A percentile compares a stretch with the other conserved stretches of the same genome.
These are phyloP conservation scores for Araneus ventricosus DNA, from an alignment of 1,140 invertebrate species.

Conservation along the genomic window DNA sequence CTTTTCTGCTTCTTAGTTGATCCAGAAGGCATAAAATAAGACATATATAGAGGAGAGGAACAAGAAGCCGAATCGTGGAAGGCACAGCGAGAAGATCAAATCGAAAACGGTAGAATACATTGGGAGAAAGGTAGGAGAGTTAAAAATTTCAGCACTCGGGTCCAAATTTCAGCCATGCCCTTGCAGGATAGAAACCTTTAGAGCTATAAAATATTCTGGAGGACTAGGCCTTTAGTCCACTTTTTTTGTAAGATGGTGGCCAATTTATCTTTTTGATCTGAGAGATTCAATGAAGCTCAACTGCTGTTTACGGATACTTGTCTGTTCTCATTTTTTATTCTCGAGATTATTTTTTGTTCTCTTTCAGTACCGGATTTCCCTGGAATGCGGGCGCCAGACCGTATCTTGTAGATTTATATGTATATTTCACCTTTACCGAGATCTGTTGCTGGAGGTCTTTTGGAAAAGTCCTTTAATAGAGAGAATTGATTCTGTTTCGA, in stretches of 20 bases:
- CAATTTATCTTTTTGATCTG: constrained; percentile 22
- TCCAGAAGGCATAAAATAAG: neutral
- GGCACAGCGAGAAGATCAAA: neutral
- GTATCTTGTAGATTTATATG: neutral
- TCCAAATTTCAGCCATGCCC: neutral
- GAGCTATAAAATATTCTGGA: too few relatives aligned
- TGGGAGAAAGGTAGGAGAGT: neutral
- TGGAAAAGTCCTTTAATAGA: too few relatives aligned
- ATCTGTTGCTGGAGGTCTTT: too few relatives aligned
- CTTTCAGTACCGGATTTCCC: neutral
- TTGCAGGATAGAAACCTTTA: neutral
- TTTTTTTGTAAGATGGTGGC: neutral
- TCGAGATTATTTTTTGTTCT: neutral
- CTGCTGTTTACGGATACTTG: constrained; percentile 20
- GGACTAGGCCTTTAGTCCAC: neutral
- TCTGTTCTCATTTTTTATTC: neutral
- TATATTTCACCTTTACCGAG: neutral
- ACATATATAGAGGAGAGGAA: neutral
- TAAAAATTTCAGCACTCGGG: neutral
- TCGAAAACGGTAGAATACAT: too few relatives aligned
- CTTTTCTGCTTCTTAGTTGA: neutral
- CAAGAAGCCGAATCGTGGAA: neutral
- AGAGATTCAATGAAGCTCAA: neutral
- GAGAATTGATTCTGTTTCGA: too few relatives aligned
- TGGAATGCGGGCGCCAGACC: neutral